Base-by-base conservation (phyloP, 2,888 invertebrate genomes). In the Griposia aprilina region DNA sequence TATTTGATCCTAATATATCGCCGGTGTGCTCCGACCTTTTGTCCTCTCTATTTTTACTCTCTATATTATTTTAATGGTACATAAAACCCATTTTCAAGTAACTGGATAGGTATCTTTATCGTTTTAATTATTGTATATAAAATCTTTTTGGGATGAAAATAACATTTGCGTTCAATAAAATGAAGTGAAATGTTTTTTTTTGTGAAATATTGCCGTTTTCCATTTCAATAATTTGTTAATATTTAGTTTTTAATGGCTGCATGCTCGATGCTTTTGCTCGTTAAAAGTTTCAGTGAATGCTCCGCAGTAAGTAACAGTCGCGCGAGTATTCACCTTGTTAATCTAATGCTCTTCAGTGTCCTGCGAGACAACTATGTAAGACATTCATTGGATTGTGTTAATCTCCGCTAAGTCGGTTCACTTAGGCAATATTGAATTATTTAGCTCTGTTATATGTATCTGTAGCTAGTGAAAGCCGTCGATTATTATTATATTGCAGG, bases 371-470 rank as follows among this genome's bases (percentile, higher is more conserved):
- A 86, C 88, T 88, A 89, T 90, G 88, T 87, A 89, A 88, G 91
- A 92, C 92, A 91, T 89, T 92, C 90, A 93, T 92, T 92, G 90
- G 90, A 91, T 93, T 93, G 90, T 88, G 89, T 88, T 92, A 92
- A 92, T 92, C 89, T 90, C 72, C 79, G 73, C 85, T 84, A 83
- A 89, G 87, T 89, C 87, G 76, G 81, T 85, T 86, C 81, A 83
- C 79, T 82, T 81, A 84, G 85, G 82, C 82, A 86, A 81, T 87
- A 89, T 89, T 88, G 84, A 88, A 87, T 90, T 89, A 90, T 88
- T 83, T 79, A 80, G 74, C 52, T 66, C 62, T 45, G 60, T 70
- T 75, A 59, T 74, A 78, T 78, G 45, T 41, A 41, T 41, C 74
- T 69, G 71, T 63, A 52, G 36, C 48, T 60, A 65, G 67, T 74